phyloP scores from a whole-genome alignment of 2,888 invertebrate species.

The Anthrax anthrax region DNA sequence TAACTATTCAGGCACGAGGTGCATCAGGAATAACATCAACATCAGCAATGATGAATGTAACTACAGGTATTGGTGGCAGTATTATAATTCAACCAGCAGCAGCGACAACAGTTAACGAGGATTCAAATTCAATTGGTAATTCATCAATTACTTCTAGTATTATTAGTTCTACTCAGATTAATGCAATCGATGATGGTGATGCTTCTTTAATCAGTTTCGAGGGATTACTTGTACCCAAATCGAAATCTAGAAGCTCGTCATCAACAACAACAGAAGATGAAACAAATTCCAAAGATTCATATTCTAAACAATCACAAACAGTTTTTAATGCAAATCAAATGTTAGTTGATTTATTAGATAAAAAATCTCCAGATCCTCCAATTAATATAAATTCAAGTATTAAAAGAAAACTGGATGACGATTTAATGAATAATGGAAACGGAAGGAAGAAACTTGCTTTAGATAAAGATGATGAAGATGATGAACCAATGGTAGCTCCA shows the following conservation, averaged over 20 bases:
- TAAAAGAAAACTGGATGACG: slow-evolving; percentile 23
- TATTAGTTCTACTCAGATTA: slow-evolving; percentile 26
- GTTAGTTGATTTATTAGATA: slow-evolving; percentile 70
- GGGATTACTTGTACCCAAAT: slow-evolving; percentile 41
- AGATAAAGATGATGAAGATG: slow-evolving; percentile 37
- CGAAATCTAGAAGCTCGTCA: slow-evolving; percentile 27
- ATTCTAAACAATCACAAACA: slow-evolving; percentile 19
- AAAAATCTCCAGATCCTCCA: slow-evolving; percentile 45
- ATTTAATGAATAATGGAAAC: slow-evolving; percentile 17
- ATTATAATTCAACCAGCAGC: slow-evolving; percentile 10
- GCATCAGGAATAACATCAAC: not conserved
- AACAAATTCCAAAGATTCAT: slow-evolving; percentile 37
- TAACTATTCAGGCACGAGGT: slow-evolving; percentile 16
- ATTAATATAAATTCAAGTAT: slow-evolving; percentile 23
- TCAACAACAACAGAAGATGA: slow-evolving; percentile 38
- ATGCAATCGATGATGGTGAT: slow-evolving; percentile 40
- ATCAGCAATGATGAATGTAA: not conserved
- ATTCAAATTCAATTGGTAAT: slow-evolving; percentile 38
- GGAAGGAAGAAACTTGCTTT: slow-evolving; percentile 35
- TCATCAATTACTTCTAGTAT: slow-evolving; percentile 44
- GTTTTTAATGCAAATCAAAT: slow-evolving; percentile 47
- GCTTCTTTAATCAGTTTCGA: slow-evolving; percentile 49
- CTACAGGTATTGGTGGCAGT: slow-evolving; percentile 2
- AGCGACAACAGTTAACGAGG: slow-evolving; percentile 23
- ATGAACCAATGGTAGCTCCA: slow-evolving; percentile 25